These are phyloP conservation scores for Danio aesculapii DNA, from an alignment of 2,797 vertebrate genomes.

Conservation along the genomic window DNA sequence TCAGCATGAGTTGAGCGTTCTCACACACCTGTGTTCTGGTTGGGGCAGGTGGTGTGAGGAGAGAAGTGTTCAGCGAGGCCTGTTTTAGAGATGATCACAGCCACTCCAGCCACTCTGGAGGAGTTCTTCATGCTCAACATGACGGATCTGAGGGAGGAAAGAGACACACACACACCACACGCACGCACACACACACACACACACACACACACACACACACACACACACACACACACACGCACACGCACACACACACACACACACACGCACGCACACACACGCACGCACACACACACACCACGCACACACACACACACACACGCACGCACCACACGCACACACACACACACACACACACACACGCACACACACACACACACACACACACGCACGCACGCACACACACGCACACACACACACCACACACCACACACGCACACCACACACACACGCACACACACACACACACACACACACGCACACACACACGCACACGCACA, in stretches of 20 bases:
- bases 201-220: background rate
- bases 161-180: too few species aligned
- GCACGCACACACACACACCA: too few species aligned
- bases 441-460: too few species aligned
- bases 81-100: constrained; percentile 80
- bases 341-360: background rate
- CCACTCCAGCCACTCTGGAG: constrained; percentile 86
- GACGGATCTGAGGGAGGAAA: constrained; percentile 71
- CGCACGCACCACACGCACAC: too few species aligned
- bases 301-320: background rate
- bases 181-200: background rate
- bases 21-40: constrained; percentile 89
- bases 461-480: background rate
- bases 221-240: background rate
- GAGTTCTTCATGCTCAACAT: constrained; percentile 87
- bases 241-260: background rate
- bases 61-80: constrained; percentile 81
- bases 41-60: constrained; percentile 90
- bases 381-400: too few species aligned
- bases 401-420: too few species aligned
- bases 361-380: background rate
- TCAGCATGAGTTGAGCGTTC: background rate
- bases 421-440: background rate
- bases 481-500: background rate
- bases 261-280: too few species aligned